phyloP scores from a whole-genome alignment of 2,797 vertebrate genomes.

The Rhincodon typus region DNA sequence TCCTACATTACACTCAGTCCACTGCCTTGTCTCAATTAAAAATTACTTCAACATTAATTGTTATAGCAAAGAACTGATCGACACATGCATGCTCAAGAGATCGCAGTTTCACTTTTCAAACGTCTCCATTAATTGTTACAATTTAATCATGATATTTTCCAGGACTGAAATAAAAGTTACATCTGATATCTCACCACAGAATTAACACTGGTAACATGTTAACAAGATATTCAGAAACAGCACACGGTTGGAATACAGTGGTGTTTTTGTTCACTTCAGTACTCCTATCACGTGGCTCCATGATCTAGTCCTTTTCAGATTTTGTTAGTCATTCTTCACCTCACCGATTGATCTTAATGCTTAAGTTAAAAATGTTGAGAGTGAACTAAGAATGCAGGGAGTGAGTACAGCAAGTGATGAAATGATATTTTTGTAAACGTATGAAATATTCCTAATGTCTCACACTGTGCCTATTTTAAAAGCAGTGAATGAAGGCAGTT shows the following conservation, averaged over 20 bases:
- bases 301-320: background rate
- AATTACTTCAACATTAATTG: slow-evolving; percentile 54
- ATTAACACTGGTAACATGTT: slow-evolving; percentile 38
- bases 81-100: slow-evolving; percentile 55
- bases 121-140: slow-evolving; percentile 40
- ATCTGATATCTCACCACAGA: slow-evolving; percentile 46
- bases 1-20: slow-evolving; percentile 49
- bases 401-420: background rate
- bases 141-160: slow-evolving; percentile 7
- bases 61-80: slow-evolving; percentile 48
- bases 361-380: background rate
- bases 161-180: slow-evolving; percentile 45
- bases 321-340: background rate
- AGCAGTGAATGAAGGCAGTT: background rate
- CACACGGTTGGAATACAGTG: slow-evolving; percentile 1
- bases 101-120: slow-evolving; percentile 44
- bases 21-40: slow-evolving; percentile 55
- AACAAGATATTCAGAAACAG: slow-evolving; percentile 31
- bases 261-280: background rate
- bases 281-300: background rate
- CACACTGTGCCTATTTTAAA: background rate
- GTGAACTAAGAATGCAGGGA: too few relatives aligned
- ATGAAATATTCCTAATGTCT: background rate
- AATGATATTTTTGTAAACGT: background rate
- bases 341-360: background rate